Percentiles rank a stretch among this genome's conserved stretches.
These are phyloP conservation scores for Mercenaria mercenaria DNA, from an alignment of 1,140 invertebrate genomes.

Conservation along the genomic window DNA sequence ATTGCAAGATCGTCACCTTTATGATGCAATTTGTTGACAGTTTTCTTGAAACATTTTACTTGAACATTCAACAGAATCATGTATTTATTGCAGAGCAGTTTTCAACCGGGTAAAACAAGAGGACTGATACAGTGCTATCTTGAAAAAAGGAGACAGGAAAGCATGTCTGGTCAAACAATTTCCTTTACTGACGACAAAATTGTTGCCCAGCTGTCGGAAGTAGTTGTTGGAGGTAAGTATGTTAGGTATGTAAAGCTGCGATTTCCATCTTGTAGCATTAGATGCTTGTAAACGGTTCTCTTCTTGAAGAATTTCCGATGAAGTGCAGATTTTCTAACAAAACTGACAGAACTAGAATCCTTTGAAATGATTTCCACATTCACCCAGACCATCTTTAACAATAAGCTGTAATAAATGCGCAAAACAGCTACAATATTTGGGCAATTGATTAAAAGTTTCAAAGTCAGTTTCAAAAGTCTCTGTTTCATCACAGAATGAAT, in stretches of 20 bases:
- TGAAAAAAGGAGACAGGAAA: background rate
- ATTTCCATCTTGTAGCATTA: background rate
- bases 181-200: constrained; percentile 5
- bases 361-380: background rate
- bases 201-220: background rate
- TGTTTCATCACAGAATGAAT: background rate
- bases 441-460: background rate
- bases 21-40: too few relatives aligned
- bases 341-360: background rate
- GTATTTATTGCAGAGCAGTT: background rate
- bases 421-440: background rate
- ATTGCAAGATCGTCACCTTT: too few relatives aligned
- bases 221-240: background rate
- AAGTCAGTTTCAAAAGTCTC: background rate
- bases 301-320: background rate
- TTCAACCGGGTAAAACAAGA: background rate
- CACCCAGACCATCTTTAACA: background rate
- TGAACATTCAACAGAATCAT: too few relatives aligned
- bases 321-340: background rate
- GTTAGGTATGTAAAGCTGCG: background rate
- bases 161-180: background rate
- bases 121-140: background rate
- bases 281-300: background rate
- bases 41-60: too few relatives aligned
- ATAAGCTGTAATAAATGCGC: background rate